phyloP scores from a whole-genome alignment of 2,797 vertebrate species.

The Anabacerthia variegaticeps region DNA sequence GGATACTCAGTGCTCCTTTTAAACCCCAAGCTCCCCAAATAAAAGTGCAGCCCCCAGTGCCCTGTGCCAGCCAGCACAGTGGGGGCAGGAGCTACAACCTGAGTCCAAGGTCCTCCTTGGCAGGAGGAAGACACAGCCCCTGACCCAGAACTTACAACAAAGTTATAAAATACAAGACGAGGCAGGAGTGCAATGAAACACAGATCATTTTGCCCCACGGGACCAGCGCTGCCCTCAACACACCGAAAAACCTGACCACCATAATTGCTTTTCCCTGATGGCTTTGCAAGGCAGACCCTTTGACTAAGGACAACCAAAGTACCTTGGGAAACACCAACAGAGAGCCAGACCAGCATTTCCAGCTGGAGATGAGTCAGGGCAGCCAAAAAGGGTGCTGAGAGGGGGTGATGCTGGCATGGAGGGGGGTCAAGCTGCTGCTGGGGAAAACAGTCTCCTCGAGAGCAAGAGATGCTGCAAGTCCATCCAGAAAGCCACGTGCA shows the following conservation, averaged over 20 bases:
- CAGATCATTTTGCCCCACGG: neutral
- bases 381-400: neutral
- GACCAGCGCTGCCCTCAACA: neutral
- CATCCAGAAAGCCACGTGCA: neutral
- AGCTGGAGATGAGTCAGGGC: neutral
- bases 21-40: neutral
- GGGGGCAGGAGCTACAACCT: neutral
- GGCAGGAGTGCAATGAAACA: neutral
- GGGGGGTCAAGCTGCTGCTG: neutral
- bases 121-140: neutral
- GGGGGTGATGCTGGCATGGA: neutral
- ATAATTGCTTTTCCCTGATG: neutral
- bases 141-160: neutral
- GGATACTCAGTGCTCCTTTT: neutral
- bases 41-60: neutral
- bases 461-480: neutral
- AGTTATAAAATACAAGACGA: rapidly evolving
- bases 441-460: neutral
- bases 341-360: neutral
- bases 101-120: neutral
- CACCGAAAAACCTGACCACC: neutral
- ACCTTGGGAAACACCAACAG: rapidly evolving
- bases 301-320: neutral
- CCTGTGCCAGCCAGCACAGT: rapidly evolving
- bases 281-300: neutral